These are phyloP conservation scores for Aphodius sticticus DNA, from an alignment of 2,888 invertebrate genomes.

Conservation along the genomic window DNA sequence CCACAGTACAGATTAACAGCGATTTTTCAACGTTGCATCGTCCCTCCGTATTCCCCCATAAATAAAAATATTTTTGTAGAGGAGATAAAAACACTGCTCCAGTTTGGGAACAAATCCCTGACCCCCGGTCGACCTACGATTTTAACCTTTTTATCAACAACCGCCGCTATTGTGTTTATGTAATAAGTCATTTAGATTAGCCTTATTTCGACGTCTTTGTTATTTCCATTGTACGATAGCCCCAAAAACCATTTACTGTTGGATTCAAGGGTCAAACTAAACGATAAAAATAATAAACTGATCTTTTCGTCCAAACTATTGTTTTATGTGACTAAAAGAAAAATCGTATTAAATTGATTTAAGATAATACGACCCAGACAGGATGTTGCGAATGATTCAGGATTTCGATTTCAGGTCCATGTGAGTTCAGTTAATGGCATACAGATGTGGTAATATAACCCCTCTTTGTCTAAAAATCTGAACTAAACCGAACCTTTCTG, in stretches of 20 bases:
- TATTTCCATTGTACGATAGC: not conserved
- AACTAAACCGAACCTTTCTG: conserved; percentile 43
- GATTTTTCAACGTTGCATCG: conserved; percentile 4
- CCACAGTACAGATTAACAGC: not conserved
- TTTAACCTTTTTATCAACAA: not conserved
- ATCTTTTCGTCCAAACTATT: no score
- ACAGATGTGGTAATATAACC: conserved; percentile 46
- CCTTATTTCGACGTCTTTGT: not conserved
- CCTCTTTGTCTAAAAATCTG: conserved; percentile 50
- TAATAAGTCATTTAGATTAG: not conserved
- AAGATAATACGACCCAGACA: conserved; percentile 35
- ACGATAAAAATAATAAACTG: not conserved
- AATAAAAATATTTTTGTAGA: not conserved
- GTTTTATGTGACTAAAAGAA: no score
- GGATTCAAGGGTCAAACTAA: not conserved
- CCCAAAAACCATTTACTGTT: not conserved
- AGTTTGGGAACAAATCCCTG: not conserved
- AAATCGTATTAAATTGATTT: no score
- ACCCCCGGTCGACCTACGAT: not conserved
- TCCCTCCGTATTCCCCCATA: not conserved
- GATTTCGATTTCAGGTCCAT: conserved; percentile 39
- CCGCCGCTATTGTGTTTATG: not conserved
- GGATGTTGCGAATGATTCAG: conserved; percentile 43
- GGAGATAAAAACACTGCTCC: not conserved
- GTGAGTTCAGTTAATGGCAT: conserved; percentile 50